Conservation (phyloP, 2,888 invertebrate genomes). For the Idaea straminata region DNA sequence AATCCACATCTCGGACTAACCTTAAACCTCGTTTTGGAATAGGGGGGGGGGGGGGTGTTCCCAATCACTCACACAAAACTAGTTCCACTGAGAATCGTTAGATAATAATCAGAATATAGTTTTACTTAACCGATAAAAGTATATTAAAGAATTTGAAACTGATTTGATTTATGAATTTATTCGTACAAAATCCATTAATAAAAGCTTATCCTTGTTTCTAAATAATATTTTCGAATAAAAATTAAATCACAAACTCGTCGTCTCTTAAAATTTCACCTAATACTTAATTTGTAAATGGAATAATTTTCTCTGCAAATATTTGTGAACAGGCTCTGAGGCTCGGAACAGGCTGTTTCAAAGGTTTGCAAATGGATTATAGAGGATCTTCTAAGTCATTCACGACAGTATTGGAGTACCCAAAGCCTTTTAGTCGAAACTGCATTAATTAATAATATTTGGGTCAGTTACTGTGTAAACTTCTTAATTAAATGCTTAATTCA, state of each 20-base stretch:
- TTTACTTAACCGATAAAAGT: too few relatives aligned
- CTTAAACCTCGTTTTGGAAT: too few relatives aligned
- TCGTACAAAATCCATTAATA: not conserved
- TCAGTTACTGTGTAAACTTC: slow-evolving; percentile 6
- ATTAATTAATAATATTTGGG: slow-evolving; percentile 16
- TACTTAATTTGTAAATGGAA: not conserved
- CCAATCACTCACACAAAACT: too few relatives aligned
- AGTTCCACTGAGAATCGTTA: too few relatives aligned
- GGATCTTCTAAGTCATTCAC: slow-evolving; percentile 19
- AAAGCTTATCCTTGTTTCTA: not conserved
- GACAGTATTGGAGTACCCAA: slow-evolving; percentile 16
- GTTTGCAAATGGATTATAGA: slow-evolving; percentile 18
- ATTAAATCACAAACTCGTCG: not conserved
- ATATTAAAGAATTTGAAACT: too few relatives aligned
- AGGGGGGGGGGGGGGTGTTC: too few relatives aligned
- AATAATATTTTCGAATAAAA: not conserved
- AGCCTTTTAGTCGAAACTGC: slow-evolving; percentile 13
- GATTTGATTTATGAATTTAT: not conserved
- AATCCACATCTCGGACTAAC: too few relatives aligned
- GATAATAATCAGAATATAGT: too few relatives aligned
- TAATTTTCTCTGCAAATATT: slow-evolving; percentile 4
- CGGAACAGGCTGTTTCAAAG: slow-evolving; percentile 1
- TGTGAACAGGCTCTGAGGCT: not conserved
- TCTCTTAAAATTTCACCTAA: not conserved
- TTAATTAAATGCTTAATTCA: not conserved